Evolutionary conservation across 1,140 invertebrate species (phyloP), one percentile per base, ranked within the genome.

Genomic region (Arion vulgaris): DNA sequence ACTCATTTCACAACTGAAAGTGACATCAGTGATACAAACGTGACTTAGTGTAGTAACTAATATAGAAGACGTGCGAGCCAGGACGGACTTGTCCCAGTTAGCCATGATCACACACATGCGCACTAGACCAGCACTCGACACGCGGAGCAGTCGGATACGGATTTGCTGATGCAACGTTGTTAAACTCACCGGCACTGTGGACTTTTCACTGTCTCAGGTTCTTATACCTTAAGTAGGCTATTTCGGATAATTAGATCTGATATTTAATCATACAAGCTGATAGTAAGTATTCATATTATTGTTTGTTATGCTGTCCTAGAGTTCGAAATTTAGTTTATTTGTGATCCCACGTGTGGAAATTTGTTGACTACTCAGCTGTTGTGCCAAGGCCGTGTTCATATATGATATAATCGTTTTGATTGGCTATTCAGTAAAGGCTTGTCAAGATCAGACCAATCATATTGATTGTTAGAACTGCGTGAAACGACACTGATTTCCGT

Each of bases 321-420:
- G 23, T 36, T 73, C 36, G 7, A 73, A 41, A 15, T 73, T 73
- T 73, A 7, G 11, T 23, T 57, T 26, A 73, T 51, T 78, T 68
- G 36, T 62, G 32, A 26, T 32, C 53, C 76, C 76, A 78, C 76
- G 76, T 78, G 76, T 62, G 57, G 57, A 78, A 78, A 78, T 78
- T 49, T 76, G 74, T 78, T 66, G 39, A 66, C 51, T n/a, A 39
- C 76, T 36, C 76, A 78, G 76, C 76, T 78, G 76, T 57, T 78
- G 57, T 78, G 76, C 66, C 76, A 78, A 78, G 76, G 76, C 76
- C 76, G 76, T 1, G 0, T 26, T n/a, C 53, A 68, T 4, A 5
- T 78, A 51, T 78, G 57, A 51, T 26, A 13, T 78, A 32, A 62
- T 38, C 57, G 57, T 19, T n/a, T 13, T 68, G 76, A 78, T 78